These are phyloP conservation scores for Tachypleus tridentatus DNA, from an alignment of 1,140 invertebrate genomes.

Conservation along the genomic window DNA sequence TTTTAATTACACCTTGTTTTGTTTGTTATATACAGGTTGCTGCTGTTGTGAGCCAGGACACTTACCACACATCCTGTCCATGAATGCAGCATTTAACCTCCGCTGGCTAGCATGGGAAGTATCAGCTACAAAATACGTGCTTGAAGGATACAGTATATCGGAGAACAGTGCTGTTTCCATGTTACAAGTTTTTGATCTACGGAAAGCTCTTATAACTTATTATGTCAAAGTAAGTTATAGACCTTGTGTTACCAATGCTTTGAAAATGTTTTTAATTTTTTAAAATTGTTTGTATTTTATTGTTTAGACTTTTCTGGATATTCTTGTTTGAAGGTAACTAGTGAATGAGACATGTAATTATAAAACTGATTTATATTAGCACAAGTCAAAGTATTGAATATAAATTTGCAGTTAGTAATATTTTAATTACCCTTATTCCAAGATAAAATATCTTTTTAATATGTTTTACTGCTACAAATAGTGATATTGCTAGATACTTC, in stretches of 20 bases:
- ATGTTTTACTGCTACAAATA: too few relatives aligned
- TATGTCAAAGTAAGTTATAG: conserved; percentile 71
- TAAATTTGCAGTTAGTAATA: too few relatives aligned
- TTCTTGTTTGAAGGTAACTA: too few relatives aligned
- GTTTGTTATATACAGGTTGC: conserved; percentile 43
- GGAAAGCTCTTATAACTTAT: conserved; percentile 92
- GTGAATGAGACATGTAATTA: too few relatives aligned
- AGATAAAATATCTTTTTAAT: too few relatives aligned
- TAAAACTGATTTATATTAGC: too few relatives aligned
- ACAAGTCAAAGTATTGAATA: too few relatives aligned
- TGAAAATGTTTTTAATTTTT: conserved; percentile 2
- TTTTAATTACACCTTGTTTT: conserved; percentile 8
- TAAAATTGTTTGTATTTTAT: too few relatives aligned
- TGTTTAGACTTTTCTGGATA: too few relatives aligned
- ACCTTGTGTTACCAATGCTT: too few relatives aligned
- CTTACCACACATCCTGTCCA: conserved; percentile 74
- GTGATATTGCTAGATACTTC: too few relatives aligned
- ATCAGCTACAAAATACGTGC: conserved; percentile 81
- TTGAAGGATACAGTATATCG: conserved; percentile 95
- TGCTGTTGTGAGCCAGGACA: conserved; percentile 89
- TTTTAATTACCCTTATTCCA: too few relatives aligned
- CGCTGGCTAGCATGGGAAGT: conserved; percentile 96
- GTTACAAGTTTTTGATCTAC: conserved; percentile 92
- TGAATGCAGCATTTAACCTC: conserved; percentile 91
- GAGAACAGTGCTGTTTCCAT: conserved; percentile 94